Percentiles rank a stretch among this genome's conserved stretches.
Evolutionary conservation across 2,888 invertebrate species (phyloP).

Genomic region (Piscicola geometra): DNA sequence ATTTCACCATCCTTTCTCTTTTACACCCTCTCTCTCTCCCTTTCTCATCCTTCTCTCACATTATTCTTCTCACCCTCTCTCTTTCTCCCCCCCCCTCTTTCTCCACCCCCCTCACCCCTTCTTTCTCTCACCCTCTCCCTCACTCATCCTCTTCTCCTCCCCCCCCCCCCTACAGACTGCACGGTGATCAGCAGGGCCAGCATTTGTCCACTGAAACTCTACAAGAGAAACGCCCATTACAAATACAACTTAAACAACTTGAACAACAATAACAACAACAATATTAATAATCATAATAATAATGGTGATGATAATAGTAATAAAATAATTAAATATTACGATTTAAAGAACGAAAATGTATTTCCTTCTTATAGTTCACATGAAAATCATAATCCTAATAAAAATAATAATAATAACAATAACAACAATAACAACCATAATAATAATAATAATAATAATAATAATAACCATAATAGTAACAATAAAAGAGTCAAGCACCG

Average conservation of each 20-base stretch:
- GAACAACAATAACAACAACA: not conserved
- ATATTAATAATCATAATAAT: not conserved
- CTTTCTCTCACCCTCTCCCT: too few relatives aligned
- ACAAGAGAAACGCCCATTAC: not conserved
- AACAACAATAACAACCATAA: not conserved
- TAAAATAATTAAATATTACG: not conserved
- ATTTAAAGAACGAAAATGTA: not conserved
- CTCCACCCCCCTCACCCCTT: too few relatives aligned
- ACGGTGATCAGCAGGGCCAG: not conserved
- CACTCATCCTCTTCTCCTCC: too few relatives aligned
- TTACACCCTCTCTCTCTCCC: not conserved
- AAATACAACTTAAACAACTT: conserved; percentile 7
- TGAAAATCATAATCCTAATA: not conserved
- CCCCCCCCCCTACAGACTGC: not conserved
- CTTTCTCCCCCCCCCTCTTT: too few relatives aligned
- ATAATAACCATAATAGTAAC: too few relatives aligned
- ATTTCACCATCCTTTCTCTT: not conserved
- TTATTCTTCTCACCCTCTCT: not conserved
- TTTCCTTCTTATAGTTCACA: not conserved
- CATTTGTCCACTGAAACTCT: not conserved
- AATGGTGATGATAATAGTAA: not conserved
- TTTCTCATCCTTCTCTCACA: not conserved
- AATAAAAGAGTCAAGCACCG: too few relatives aligned
- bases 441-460: conserved; percentile 2
- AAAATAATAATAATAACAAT: not conserved